phyloP scores from a whole-genome alignment of 2,888 invertebrate genomes.

The Harpalus rufipes region DNA sequence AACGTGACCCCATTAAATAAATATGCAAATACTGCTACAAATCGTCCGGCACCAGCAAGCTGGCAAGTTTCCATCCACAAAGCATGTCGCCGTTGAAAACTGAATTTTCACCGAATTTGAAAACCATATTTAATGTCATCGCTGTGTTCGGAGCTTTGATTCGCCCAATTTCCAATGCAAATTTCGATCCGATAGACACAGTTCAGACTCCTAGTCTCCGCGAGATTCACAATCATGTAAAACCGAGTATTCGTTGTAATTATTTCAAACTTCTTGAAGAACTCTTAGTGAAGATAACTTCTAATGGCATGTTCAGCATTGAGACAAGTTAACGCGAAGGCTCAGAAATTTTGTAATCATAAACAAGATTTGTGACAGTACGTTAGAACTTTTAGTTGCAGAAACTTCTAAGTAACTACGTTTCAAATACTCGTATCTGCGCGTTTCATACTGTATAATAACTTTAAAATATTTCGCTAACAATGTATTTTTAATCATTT shows the following conservation, averaged over 20 bases:
- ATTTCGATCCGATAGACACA: slow-evolving; percentile 15
- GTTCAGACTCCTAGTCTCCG: neutral
- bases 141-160: slow-evolving; percentile 2
- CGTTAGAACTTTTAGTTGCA: neutral
- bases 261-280: slow-evolving; percentile 64
- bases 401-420: slow-evolving; percentile 4
- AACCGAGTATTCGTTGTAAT: slow-evolving; percentile 60
- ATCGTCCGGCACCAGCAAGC: slow-evolving; percentile 16
- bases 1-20: slow-evolving; percentile 42
- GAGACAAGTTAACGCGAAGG: slow-evolving; percentile 17
- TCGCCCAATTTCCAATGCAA: slow-evolving; percentile 36
- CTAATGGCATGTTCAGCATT: slow-evolving; percentile 45
- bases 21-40: slow-evolving; percentile 33
- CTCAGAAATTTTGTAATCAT: slow-evolving; percentile 34
- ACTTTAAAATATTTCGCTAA: neutral
- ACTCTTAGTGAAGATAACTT: slow-evolving; percentile 59
- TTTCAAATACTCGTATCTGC: neutral
- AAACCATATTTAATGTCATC: slow-evolving; percentile 58
- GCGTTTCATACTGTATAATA: neutral
- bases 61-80: slow-evolving; percentile 16
- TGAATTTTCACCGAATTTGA: slow-evolving; percentile 38
- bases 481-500: too few species aligned
- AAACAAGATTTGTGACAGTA: slow-evolving; percentile 48
- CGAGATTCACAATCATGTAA: slow-evolving; percentile 59
- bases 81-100: slow-evolving; percentile 37